Percentiles rank a stretch among this genome's conserved stretches.
phyloP scores from a whole-genome alignment of 2,113 vertebrate genomes.

The Accipiter virgatus region DNA sequence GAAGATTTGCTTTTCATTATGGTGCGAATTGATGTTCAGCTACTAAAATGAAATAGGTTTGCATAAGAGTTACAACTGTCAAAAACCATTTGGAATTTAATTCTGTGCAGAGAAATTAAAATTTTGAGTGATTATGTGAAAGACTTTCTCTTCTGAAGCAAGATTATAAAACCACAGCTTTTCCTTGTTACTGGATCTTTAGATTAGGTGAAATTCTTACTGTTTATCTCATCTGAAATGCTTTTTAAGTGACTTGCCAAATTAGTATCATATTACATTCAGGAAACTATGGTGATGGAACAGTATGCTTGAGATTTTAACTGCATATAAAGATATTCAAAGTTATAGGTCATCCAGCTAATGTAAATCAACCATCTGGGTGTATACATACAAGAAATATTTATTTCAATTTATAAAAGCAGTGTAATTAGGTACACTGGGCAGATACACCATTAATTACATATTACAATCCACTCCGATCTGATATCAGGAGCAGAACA shows the following conservation, averaged over 20 bases:
- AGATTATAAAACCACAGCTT: conserved; percentile 12
- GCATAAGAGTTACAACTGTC: conserved; percentile 56
- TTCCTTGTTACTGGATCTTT: conserved; percentile 7
- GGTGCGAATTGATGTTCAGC: conserved; percentile 56
- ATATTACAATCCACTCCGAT: conserved; percentile 7
- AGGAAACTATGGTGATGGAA: background rate
- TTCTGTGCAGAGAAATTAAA: conserved; percentile 67
- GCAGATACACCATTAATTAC: conserved; percentile 38
- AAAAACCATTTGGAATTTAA: conserved; percentile 64
- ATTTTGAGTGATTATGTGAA: conserved; percentile 52
- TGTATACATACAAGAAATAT: background rate
- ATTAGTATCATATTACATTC: conserved; percentile 20
- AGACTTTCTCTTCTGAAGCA: conserved; percentile 31
- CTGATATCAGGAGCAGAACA: background rate
- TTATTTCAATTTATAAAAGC: conserved; percentile 24
- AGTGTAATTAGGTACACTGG: conserved; percentile 27
- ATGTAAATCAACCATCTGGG: background rate
- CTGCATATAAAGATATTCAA: background rate
- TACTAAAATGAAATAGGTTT: conserved; percentile 60
- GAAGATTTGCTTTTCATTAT: conserved; percentile 67
- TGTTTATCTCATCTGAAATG: conserved; percentile 22
- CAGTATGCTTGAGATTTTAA: background rate
- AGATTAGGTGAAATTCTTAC: background rate
- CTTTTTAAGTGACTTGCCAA: conserved; percentile 25
- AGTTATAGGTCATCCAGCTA: background rate